Evolutionary conservation across 2,113 vertebrate species (phyloP).

Genomic region (Festucalex cinctus): DNA sequence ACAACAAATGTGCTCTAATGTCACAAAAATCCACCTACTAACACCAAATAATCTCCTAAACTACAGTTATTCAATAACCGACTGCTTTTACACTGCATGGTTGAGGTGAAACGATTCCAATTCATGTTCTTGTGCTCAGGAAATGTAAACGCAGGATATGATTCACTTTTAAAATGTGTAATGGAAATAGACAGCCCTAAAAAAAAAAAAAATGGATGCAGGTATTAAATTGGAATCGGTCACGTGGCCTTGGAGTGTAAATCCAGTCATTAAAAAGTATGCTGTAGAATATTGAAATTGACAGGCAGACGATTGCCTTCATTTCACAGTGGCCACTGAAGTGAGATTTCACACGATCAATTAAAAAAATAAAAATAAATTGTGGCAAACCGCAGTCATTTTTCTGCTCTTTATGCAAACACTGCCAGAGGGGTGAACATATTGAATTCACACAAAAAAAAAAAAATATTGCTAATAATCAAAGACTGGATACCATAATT

Average conservation of each 20-base stretch:
- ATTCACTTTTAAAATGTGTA: too few relatives aligned
- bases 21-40: not conserved
- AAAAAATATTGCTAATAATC: not conserved
- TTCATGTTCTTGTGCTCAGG: too few relatives aligned
- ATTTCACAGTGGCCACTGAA: not conserved
- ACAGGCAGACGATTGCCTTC: not conserved
- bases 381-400: not conserved
- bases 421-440: not conserved
- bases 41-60: not conserved
- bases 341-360: not conserved
- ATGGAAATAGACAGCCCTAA: not conserved
- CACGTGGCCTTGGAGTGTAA: too few relatives aligned
- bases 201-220: too few relatives aligned
- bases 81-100: too few relatives aligned
- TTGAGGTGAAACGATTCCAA: too few relatives aligned
- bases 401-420: not conserved
- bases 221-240: too few relatives aligned
- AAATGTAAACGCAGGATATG: too few relatives aligned
- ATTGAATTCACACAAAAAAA: conserved; percentile 3
- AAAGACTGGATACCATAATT: not conserved
- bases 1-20: not conserved
- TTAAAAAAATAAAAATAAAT: not conserved
- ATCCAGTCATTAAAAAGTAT: too few relatives aligned
- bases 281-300: too few relatives aligned
- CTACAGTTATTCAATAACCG: not conserved